A percentile compares a stretch with the other conserved stretches of the same genome.
Conservation (phyloP, 2,797 vertebrate species). For the Brachyrhaphis roseni region DNA sequence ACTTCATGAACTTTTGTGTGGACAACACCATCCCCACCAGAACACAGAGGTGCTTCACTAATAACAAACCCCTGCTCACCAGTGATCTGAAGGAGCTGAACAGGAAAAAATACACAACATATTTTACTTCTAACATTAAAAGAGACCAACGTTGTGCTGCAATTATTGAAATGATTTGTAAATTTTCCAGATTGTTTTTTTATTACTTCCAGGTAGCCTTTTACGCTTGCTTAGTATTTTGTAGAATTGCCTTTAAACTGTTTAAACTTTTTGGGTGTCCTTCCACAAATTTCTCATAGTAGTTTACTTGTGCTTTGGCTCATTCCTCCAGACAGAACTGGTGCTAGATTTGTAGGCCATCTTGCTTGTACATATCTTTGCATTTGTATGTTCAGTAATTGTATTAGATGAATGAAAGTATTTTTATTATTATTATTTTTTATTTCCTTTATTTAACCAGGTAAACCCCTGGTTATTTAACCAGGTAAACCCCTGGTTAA, state of each 20-base stretch:
- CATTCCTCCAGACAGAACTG: neutral
- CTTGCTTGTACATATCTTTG: neutral
- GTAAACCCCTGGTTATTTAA: too few relatives aligned
- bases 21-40: too few relatives aligned
- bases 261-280: neutral
- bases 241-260: neutral
- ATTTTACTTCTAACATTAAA: neutral
- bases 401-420: neutral
- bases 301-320: neutral
- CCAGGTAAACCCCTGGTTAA: too few relatives aligned
- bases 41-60: too few relatives aligned
- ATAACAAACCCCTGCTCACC: too few relatives aligned
- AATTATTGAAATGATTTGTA: neutral
- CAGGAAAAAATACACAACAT: too few relatives aligned
- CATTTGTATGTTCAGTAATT: constrained; percentile 1
- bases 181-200: neutral
- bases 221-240: neutral
- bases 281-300: neutral
- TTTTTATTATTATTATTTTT: too few relatives aligned
- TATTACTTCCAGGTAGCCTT: neutral
- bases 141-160: neutral
- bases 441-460: too few relatives aligned
- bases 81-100: too few relatives aligned
- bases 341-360: neutral
- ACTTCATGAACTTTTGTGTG: neutral